Conservation (phyloP, 2,797 vertebrate genomes). For the Rhynchotus rufescens region DNA sequence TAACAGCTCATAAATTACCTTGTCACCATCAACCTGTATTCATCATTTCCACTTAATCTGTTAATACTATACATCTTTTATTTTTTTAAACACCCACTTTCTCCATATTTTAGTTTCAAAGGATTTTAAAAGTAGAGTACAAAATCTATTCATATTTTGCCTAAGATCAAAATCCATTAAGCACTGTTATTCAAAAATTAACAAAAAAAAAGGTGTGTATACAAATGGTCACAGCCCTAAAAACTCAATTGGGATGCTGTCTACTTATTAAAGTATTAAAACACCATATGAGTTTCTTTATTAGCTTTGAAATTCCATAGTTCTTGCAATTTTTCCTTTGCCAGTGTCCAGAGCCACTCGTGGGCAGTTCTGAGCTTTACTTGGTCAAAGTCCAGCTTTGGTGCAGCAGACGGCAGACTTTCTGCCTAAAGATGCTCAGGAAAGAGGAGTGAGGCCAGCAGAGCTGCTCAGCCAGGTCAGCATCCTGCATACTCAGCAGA, state of each 20-base stretch:
- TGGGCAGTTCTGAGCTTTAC: neutral
- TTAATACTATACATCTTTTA: neutral
- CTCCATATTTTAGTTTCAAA: neutral
- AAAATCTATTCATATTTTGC: neutral
- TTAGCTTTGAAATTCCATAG: neutral
- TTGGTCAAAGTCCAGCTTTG: neutral
- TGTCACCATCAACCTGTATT: neutral
- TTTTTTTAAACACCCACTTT: neutral
- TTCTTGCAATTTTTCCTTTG: neutral
- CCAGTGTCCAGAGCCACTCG: neutral
- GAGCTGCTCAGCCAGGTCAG: neutral
- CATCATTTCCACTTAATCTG: neutral
- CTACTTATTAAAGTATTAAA: neutral
- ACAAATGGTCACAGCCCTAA: neutral
- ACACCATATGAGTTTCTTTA: neutral
- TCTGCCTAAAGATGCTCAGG: neutral
- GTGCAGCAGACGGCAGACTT: neutral
- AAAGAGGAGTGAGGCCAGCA: neutral
- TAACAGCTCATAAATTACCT: neutral
- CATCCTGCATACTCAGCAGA: neutral
- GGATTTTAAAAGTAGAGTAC: neutral
- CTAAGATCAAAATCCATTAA: neutral
- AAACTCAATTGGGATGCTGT: neutral
- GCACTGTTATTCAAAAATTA: neutral
- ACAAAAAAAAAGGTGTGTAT: neutral